A percentile compares a stretch with the other conserved stretches of the same genome.
Evolutionary conservation across 2,113 vertebrate species (phyloP).

Genomic region (Eulemur macaco): DNA sequence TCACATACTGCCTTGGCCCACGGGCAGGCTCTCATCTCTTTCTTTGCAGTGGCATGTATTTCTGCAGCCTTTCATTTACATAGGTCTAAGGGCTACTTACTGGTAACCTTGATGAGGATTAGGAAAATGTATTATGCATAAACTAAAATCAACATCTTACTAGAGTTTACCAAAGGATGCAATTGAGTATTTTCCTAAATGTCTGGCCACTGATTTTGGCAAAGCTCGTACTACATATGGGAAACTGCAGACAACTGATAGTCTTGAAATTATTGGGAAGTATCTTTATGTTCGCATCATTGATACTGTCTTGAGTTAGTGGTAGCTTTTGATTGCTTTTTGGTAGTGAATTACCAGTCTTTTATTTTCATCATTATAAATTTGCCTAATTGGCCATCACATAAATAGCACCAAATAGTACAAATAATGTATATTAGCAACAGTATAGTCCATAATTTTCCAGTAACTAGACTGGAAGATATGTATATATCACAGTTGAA

Average conservation of each 20-base stretch:
- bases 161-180: neutral
- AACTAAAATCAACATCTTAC: conserved; percentile 11
- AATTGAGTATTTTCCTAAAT: conserved; percentile 17
- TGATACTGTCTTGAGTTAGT: neutral
- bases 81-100: neutral
- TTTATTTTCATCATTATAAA: conserved; percentile 3
- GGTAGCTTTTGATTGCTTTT: neutral
- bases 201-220: neutral
- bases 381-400: neutral
- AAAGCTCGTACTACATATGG: neutral
- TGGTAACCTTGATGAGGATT: neutral
- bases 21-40: neutral
- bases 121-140: neutral
- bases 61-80: neutral
- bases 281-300: neutral
- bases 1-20: neutral
- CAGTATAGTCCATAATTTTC: neutral
- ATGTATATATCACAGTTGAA: neutral
- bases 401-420: neutral
- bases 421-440: neutral
- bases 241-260: neutral
- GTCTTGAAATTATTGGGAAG: neutral
- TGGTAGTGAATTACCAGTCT: neutral
- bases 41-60: neutral
- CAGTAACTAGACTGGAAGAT: neutral